Evolutionary conservation across 2,797 vertebrate species (phyloP).

Genomic region (Crocodylus rhombifer): DNA sequence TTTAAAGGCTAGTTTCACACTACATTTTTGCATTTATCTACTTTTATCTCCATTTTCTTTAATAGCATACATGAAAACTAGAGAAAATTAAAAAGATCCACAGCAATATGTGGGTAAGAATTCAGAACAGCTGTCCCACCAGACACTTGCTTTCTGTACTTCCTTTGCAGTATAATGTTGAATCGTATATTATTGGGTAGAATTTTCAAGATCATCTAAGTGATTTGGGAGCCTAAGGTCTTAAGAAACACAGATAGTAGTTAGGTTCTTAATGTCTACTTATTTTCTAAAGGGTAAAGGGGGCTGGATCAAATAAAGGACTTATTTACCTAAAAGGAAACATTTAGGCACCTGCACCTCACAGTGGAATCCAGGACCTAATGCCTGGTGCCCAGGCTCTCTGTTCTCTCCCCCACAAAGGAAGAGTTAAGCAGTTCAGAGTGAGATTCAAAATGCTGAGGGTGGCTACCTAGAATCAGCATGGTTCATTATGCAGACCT

Average conservation of each 20-base stretch:
- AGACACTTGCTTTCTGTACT: neutral
- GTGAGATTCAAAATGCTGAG: neutral
- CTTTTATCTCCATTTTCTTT: neutral
- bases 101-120: neutral
- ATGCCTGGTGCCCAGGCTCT: neutral
- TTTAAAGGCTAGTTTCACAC: neutral
- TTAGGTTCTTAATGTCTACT: neutral
- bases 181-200: neutral
- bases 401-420: neutral
- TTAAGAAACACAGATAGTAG: neutral
- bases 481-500: neutral
- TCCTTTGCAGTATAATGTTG: neutral
- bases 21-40: neutral
- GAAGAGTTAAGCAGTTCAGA: neutral
- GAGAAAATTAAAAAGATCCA: neutral
- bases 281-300: neutral
- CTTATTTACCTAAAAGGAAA: neutral
- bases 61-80: neutral
- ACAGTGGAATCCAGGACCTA: neutral
- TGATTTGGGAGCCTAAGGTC: neutral
- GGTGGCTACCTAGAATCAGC: neutral
- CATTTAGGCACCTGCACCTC: neutral
- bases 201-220: neutral
- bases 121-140: neutral
- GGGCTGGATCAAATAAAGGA: slow-evolving; percentile 9